Percentiles rank a stretch among this genome's conserved stretches.
phyloP scores from a whole-genome alignment of 2,888 invertebrate genomes.

The Phortica magna region DNA sequence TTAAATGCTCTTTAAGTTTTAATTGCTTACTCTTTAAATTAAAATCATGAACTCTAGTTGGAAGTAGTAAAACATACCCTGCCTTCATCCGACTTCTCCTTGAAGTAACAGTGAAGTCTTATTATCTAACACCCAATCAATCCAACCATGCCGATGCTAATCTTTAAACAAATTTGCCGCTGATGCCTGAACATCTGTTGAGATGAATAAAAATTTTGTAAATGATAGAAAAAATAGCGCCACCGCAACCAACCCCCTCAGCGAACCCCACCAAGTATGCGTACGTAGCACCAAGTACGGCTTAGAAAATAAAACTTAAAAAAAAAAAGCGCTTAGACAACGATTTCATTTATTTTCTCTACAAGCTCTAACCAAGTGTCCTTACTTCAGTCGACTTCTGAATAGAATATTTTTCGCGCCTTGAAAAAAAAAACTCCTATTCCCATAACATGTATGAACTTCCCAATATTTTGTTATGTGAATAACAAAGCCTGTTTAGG shows the following conservation, averaged over 20 bases:
- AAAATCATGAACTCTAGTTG: too few relatives aligned
- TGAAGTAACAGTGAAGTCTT: not conserved
- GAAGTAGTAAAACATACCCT: too few relatives aligned
- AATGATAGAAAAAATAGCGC: not conserved
- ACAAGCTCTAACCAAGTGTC: conserved; percentile 10
- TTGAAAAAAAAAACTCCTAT: not conserved
- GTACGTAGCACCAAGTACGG: too few relatives aligned
- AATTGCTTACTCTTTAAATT: not conserved
- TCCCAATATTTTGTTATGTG: conserved; percentile 47
- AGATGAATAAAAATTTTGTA: not conserved
- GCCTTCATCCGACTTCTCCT: too few relatives aligned
- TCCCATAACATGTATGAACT: conserved; percentile 46
- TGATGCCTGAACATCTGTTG: conserved; percentile 15
- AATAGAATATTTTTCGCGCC: not conserved
- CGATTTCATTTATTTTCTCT: conserved; percentile 36
- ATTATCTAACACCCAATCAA: not conserved
- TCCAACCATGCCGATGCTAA: not conserved
- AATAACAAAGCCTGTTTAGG: not conserved
- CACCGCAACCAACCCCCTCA: not conserved
- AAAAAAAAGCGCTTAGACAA: not conserved
- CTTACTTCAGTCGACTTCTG: not conserved
- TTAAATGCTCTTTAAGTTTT: not conserved
- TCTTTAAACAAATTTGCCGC: conserved; percentile 16
- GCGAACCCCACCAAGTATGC: not conserved
- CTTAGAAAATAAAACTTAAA: not conserved